These are phyloP conservation scores for Phoxinus dragarum DNA, from an alignment of 2,797 vertebrate genomes.

Conservation along the genomic window DNA sequence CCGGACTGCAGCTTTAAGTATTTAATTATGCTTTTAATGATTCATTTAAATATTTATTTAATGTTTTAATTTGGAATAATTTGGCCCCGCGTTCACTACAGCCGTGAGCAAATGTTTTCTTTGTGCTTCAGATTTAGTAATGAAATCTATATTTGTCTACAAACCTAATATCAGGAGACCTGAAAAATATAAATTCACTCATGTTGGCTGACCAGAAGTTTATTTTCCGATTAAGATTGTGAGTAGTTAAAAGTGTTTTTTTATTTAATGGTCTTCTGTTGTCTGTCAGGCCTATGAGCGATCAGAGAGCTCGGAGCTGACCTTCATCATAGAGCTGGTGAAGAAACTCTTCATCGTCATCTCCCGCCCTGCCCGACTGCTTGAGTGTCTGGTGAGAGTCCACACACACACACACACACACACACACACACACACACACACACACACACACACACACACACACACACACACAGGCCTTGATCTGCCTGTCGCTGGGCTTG, in stretches of 20 bases:
- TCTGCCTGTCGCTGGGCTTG: slow-evolving; percentile 46
- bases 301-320: slow-evolving; percentile 83
- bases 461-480: slow-evolving; percentile 34
- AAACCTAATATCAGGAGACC: not conserved
- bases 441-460: slow-evolving; percentile 25
- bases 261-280: not conserved
- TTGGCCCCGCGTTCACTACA: not conserved
- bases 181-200: not conserved
- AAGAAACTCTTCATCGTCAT: slow-evolving; percentile 86
- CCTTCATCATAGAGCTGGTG: slow-evolving; percentile 84
- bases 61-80: not conserved
- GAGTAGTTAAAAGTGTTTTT: not conserved
- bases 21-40: not conserved
- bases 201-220: not conserved
- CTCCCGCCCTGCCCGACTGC: slow-evolving; percentile 81
- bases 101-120: not conserved
- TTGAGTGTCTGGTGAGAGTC: slow-evolving; percentile 84
- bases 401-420: slow-evolving; percentile 11
- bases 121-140: not conserved
- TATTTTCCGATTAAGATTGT: no score
- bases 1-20: no score
- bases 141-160: not conserved
- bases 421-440: slow-evolving; percentile 12
- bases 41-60: not conserved
- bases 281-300: slow-evolving; percentile 81